A percentile compares a stretch with the other conserved stretches of the same genome.
Conservation (phyloP, 2,113 vertebrate genomes). For the Heterotilapia buettikoferi region DNA sequence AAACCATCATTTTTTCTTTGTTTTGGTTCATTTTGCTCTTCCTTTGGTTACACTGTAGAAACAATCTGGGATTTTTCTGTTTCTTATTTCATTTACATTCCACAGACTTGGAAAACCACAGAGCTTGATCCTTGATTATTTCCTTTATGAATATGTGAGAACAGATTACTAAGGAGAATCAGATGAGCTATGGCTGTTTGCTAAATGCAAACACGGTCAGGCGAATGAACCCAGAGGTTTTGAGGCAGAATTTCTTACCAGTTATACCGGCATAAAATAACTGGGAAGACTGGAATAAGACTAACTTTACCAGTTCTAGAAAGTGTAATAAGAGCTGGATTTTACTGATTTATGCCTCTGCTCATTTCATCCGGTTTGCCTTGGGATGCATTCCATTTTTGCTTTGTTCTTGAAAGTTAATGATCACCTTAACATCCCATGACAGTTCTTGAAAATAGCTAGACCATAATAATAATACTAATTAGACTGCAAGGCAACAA, state of each 20-base stretch:
- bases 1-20: not conserved
- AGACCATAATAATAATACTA: not conserved
- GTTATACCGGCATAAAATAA: not conserved
- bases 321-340: not conserved
- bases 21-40: not conserved
- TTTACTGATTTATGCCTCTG: not conserved
- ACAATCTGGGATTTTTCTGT: not conserved
- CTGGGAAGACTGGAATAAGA: not conserved
- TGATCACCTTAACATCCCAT: not conserved
- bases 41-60: not conserved
- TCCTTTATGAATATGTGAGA: not conserved
- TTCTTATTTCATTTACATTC: not conserved
- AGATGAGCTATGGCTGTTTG: not conserved
- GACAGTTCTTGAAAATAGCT: not conserved
- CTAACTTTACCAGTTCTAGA: not conserved
- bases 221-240: not conserved
- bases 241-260: not conserved
- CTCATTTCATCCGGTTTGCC: not conserved
- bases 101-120: not conserved
- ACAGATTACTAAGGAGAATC: not conserved
- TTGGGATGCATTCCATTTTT: not conserved
- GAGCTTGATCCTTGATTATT: not conserved
- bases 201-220: not conserved
- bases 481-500: not conserved
- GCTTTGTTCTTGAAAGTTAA: not conserved